Percentiles rank a stretch among this genome's conserved stretches.
Conservation (phyloP, 1,140 invertebrate species). For the Drosophila mauritiana region DNA sequence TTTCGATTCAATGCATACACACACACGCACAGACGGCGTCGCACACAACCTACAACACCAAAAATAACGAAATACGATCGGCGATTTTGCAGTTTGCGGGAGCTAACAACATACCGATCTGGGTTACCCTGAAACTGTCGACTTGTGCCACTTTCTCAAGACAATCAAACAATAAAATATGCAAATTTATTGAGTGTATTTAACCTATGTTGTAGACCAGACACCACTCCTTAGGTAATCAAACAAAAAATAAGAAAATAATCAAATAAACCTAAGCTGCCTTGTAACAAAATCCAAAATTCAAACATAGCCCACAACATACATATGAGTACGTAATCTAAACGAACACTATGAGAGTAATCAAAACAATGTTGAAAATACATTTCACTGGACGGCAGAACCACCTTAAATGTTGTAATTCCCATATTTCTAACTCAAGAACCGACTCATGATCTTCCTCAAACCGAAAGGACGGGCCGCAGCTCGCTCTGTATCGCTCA, state of each 20-base stretch:
- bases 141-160: slow-evolving; percentile 58
- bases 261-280: slow-evolving; percentile 69
- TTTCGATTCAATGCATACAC: slow-evolving; percentile 20
- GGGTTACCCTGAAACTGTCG: slow-evolving; percentile 24
- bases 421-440: slow-evolving; percentile 57
- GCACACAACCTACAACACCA: slow-evolving; percentile 78
- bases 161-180: slow-evolving; percentile 50
- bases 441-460: slow-evolving; percentile 15
- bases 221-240: slow-evolving; percentile 28
- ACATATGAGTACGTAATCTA: slow-evolving; percentile 41
- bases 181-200: slow-evolving; percentile 25
- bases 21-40: slow-evolving; percentile 56
- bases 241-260: slow-evolving; percentile 16
- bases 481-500: slow-evolving; percentile 5
- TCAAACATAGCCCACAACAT: slow-evolving; percentile 53
- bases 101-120: not conserved
- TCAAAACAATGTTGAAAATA: slow-evolving; percentile 62
- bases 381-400: slow-evolving; percentile 84
- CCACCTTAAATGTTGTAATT: slow-evolving; percentile 85
- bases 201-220: slow-evolving; percentile 48
- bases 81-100: slow-evolving; percentile 10
- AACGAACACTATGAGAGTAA: slow-evolving; percentile 53
- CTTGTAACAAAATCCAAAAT: slow-evolving; percentile 78
- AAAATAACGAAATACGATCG: slow-evolving; percentile 41
- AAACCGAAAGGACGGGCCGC: not conserved